phyloP scores from a whole-genome alignment of 2,888 invertebrate genomes.

The Netelia melanura region DNA sequence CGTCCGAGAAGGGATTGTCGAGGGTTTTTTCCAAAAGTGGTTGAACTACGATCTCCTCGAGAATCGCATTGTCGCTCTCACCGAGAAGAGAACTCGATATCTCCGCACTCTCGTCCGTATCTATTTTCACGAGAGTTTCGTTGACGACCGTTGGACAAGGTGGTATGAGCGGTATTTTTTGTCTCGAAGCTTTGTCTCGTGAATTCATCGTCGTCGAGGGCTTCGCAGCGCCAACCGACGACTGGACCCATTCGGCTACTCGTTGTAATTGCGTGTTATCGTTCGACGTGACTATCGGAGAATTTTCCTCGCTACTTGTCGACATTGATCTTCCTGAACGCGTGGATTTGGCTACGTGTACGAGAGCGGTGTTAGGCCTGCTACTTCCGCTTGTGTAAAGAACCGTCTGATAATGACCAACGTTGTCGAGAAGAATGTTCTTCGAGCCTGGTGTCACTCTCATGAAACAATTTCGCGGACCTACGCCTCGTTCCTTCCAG shows the following conservation, averaged over 20 bases:
- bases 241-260: slow-evolving; percentile 92
- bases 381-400: slow-evolving; percentile 87
- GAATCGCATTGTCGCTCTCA: slow-evolving; percentile 25
- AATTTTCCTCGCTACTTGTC: slow-evolving; percentile 80
- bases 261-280: slow-evolving; percentile 86
- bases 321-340: slow-evolving; percentile 79
- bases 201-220: background rate
- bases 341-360: slow-evolving; percentile 79
- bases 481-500: slow-evolving; percentile 80
- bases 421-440: slow-evolving; percentile 92
- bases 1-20: slow-evolving; percentile 55
- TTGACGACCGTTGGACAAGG: slow-evolving; percentile 5
- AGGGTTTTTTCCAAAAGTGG: slow-evolving; percentile 7
- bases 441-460: slow-evolving; percentile 92
- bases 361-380: slow-evolving; percentile 78
- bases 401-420: slow-evolving; percentile 90
- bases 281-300: slow-evolving; percentile 70
- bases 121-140: slow-evolving; percentile 62
- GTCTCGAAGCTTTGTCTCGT: slow-evolving; percentile 40
- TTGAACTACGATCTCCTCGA: slow-evolving; percentile 45
- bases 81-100: slow-evolving; percentile 3
- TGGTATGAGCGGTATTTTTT: slow-evolving; percentile 11
- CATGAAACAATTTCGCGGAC: slow-evolving; percentile 92
- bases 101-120: slow-evolving; percentile 43
- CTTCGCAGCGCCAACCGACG: slow-evolving; percentile 74